Base-by-base conservation (phyloP, 2,888 invertebrate genomes). In the Leptopilina myrica region DNA sequence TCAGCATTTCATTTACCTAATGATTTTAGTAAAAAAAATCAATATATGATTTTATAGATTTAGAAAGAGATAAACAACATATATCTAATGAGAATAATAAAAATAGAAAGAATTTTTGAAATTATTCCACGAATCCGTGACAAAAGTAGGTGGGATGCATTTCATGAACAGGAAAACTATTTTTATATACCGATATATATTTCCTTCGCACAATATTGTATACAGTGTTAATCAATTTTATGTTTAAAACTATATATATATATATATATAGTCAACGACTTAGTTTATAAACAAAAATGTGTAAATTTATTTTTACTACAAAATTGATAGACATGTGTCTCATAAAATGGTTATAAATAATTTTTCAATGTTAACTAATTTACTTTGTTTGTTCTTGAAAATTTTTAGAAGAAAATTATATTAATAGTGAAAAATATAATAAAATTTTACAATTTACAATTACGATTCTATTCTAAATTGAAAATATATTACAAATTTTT, bases 91-190 rank as follows among this genome's bases (percentile, higher is more conserved):
- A 20, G 7, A 9, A 9, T 8, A 62, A 33, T 14, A 4, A 33
- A 73, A 73, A 73, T 56, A 56, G 73, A 67, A 7, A 49, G 7
- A 56, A 26, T 56, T 73, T 73, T 33, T 59, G 9, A 5, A 56
- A 73, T 40, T 26, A n/a, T 73, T 56, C 56, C 26, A 33, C 5
- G 11, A 33, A n/a, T 40, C 40, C 73, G 26, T 33, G 73, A 56
- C 33, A 26, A 73, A 73, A 56, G 56, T 9, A 53, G 56, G 56
- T 73, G 12, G 26, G 73, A 53, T 5, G 56, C 6, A 33, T 56
- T 73, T 73, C 56, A 59, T n/a, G 15, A 56, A 56, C 73, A 33
- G 33, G 33, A 56, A 33, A 73, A 73, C 73, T 73, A 73, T 73
- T 73, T 73, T 73, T 26, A 53, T 33, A 49, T 0, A 3, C 33